phyloP scores from a whole-genome alignment of 2,797 vertebrate genomes.

The Adrianichthys oophorus region DNA sequence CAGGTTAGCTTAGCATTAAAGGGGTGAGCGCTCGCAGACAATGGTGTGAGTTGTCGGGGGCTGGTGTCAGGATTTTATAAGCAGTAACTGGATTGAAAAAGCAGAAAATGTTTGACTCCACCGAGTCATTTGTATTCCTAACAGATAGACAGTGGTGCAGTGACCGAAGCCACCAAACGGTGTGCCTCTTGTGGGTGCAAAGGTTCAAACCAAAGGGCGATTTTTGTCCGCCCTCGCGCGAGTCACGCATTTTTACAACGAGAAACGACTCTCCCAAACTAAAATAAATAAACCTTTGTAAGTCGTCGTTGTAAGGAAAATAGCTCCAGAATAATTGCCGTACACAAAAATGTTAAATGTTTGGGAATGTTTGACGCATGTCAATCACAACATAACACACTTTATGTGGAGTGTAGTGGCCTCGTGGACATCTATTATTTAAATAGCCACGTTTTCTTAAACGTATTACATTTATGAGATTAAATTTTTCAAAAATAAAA shows the following conservation, averaged over 20 bases:
- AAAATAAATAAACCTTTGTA: constrained; percentile 17
- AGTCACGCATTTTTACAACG: constrained; percentile 34
- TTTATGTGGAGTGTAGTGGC: not conserved
- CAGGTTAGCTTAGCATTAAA: constrained; percentile 74
- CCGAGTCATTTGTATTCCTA: constrained; percentile 72
- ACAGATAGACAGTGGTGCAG: constrained; percentile 72
- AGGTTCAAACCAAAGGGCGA: constrained; percentile 52
- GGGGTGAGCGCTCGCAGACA: constrained; percentile 52
- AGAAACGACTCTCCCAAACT: constrained; percentile 15
- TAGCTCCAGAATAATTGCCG: constrained; percentile 18
- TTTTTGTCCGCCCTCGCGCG: constrained; percentile 36
- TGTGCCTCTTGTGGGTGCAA: constrained; percentile 54
- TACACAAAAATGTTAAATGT: constrained; percentile 39
- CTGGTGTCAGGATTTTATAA: not conserved
- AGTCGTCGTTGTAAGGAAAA: constrained; percentile 13
- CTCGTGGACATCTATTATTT: constrained; percentile 11
- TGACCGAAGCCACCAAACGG: constrained; percentile 64
- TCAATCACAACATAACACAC: constrained; percentile 28
- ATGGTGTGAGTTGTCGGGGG: constrained; percentile 47
- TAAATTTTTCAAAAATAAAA: no score
- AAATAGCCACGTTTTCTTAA: not conserved
- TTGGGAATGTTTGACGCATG: constrained; percentile 28
- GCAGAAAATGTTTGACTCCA: constrained; percentile 25
- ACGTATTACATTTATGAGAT: no score
- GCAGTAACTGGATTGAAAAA: not conserved